These are phyloP conservation scores for Sandelia bainsii DNA, from an alignment of 2,797 vertebrate species.

Conservation along the genomic window DNA sequence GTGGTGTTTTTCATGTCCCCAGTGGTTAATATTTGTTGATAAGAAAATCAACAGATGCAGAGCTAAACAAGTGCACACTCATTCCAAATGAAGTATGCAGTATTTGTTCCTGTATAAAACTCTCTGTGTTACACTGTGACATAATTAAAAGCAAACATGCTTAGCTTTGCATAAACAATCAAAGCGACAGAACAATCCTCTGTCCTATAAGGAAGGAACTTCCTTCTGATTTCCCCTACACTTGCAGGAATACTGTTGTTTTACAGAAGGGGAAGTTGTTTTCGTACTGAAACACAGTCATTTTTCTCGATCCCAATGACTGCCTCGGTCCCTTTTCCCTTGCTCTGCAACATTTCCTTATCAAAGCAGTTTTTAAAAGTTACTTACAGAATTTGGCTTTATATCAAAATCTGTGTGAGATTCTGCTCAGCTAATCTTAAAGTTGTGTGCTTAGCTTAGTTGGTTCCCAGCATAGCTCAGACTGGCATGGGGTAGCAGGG, in stretches of 20 bases:
- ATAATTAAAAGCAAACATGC: constrained; percentile 81
- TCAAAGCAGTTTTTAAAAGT: constrained; percentile 77
- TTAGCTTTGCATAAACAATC: constrained; percentile 78
- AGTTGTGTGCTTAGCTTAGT: constrained; percentile 47
- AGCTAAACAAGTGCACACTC: constrained; percentile 69
- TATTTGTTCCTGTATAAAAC: constrained; percentile 74
- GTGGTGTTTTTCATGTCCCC: constrained; percentile 34
- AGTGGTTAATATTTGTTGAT: constrained; percentile 41
- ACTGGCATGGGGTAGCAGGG: constrained; percentile 65
- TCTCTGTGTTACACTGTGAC: constrained; percentile 69
- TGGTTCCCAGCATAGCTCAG: constrained; percentile 76
- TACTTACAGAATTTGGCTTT: constrained; percentile 64
- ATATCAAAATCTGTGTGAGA: constrained; percentile 62
- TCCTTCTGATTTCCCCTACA: constrained; percentile 74
- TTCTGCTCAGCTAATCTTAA: constrained; percentile 58
- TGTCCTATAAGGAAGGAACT: constrained; percentile 73
- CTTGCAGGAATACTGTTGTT: constrained; percentile 72
- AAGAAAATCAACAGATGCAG: constrained; percentile 63
- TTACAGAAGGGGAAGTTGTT: constrained; percentile 67
- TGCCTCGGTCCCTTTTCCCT: constrained; percentile 62
- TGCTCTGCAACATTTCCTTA: constrained; percentile 74
- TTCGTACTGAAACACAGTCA: constrained; percentile 64
- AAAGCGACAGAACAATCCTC: constrained; percentile 72
- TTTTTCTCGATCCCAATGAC: constrained; percentile 72
- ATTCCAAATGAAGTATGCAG: constrained; percentile 64